Base-by-base conservation (phyloP, 2,113 vertebrate species). In the Callithrix jacchus region DNA sequence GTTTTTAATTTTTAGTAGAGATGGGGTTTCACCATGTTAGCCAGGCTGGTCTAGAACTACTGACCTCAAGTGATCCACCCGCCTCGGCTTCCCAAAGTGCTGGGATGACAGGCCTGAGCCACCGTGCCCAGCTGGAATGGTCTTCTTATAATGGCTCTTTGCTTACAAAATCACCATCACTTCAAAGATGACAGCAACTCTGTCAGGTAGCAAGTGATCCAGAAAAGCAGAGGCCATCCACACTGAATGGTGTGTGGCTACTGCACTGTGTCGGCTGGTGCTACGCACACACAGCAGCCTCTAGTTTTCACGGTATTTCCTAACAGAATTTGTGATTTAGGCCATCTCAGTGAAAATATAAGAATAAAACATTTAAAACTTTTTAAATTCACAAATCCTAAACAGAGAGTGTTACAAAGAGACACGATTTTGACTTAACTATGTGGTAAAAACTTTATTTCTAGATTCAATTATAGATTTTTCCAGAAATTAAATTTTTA, bases 401-500 rank as follows among this genome's bases (percentile, higher is more conserved):
- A 77, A 58, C n/a, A 40, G 3, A 83, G 8, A 14, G 8, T 32
- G 35, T 12, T 11, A 52, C 37, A 47, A 45, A 64, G 20, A 49
- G 8, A 45, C 56, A n/a, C 14, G 6, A 64, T 40, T 14, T 17
- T 0, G 13, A 25, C 52, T 68, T 83, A 58, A 25, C 20, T 61
- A 2, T 21, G 42, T 42, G 79, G 47, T 91, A 73, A 94, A 87
- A 92, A 37, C 87, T 73, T 76, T 6, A 45, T 49, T 91, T 95
- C 27, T 47, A 77, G 47, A 14, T 88, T 90, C 74, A 85, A 17
- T 1, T 14, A 37, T 9, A 45, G 56, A 21, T n/a, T 52, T 86
- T 16, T 42, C 2, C 35, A 54, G 10, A 45, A 27, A 90, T 1
- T 17, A 70, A 54, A 84, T 25, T 47, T 77, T 73, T 70, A 71